Evolutionary conservation across 1,140 invertebrate genomes (phyloP), one percentile per base, ranked within the genome.

Genomic region (Coenobita brevimanus): DNA sequence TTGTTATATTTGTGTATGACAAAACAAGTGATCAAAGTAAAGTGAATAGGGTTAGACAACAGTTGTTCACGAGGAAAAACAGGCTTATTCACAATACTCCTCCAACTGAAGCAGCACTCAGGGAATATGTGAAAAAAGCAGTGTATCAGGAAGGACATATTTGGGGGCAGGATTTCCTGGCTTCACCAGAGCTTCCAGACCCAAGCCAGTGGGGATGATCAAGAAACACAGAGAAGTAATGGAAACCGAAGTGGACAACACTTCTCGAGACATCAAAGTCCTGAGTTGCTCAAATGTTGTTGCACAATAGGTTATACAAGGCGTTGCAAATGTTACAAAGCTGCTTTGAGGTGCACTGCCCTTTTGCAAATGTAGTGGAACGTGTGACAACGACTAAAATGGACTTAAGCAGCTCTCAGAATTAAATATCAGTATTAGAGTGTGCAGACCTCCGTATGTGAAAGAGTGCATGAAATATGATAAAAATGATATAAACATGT

Each of bases 91-190:
- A 57, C 13, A 57, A 57, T 69, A 69, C 27, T 69, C 64, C 64
- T 27, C 64, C 64, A 15, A 69, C 64, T 15, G 27, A 69, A 69
- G 64, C 64, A 15, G 27, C 64, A 15, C 64, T 69, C 27, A 69
- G n/a, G 27, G 64, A 69, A 69, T 27, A 69, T 69, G 27, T 17
- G 8, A 69, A 69, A 69, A 69, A 27, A 69, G 64, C 27, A 27
- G 64, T 69, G 64, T 30, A 69, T 69, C 64, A 69, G 27, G 64
- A 27, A 69, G 64, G 64, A 69, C 64, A 69, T 69, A 27, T 69
- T 15, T 69, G 64, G 64, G 27, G 64, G 27, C 64, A 69, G 64
- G 64, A 8, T 69, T 69, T 10, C 27, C 13, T 69, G 27, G 13
- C 64, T 15, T 69, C 64, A 69, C 64, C 64, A 69, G 13, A 15